These are phyloP conservation scores for Pseudorasbora parva DNA, from an alignment of 2,113 vertebrate genomes.

Conservation along the genomic window DNA sequence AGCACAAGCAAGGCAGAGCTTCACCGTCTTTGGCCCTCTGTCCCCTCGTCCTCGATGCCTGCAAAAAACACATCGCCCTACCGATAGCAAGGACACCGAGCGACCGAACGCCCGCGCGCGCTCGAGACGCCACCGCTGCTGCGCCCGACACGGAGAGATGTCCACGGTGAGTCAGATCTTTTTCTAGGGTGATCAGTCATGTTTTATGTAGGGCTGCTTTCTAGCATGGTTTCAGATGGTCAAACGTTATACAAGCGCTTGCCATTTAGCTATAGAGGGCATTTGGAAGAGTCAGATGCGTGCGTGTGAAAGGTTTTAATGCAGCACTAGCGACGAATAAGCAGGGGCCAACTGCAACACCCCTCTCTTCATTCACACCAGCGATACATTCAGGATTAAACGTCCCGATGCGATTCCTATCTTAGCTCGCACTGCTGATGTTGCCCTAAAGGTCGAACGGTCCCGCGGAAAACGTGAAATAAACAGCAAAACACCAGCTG, in stretches of 20 bases:
- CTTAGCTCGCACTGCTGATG: not conserved
- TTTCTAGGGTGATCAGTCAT: conserved; percentile 55
- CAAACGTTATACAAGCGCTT: conserved; percentile 23
- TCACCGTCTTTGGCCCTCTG: conserved; percentile 41
- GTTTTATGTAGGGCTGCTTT: conserved; percentile 44
- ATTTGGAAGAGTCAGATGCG: conserved; percentile 30
- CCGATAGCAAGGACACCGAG: conserved; percentile 31
- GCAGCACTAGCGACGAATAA: conserved; percentile 33
- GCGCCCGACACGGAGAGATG: conserved; percentile 63
- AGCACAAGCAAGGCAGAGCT: conserved; percentile 50
- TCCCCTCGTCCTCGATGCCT: conserved; percentile 49
- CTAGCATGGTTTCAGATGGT: conserved; percentile 8
- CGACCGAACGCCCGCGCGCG: conserved; percentile 1
- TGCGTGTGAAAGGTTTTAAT: conserved; percentile 30
- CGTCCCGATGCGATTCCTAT: not conserved
- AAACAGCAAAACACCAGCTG: not conserved
- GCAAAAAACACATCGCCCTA: conserved; percentile 26
- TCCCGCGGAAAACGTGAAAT: not conserved
- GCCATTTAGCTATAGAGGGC: conserved; percentile 11
- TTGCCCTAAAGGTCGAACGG: conserved; percentile 3
- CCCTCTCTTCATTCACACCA: not conserved
- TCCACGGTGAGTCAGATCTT: conserved; percentile 71
- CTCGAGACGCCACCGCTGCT: conserved; percentile 54
- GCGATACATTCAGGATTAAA: not conserved
- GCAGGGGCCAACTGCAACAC: not conserved